Base-by-base conservation (phyloP, 2,888 invertebrate species). In the Antitype chi region DNA sequence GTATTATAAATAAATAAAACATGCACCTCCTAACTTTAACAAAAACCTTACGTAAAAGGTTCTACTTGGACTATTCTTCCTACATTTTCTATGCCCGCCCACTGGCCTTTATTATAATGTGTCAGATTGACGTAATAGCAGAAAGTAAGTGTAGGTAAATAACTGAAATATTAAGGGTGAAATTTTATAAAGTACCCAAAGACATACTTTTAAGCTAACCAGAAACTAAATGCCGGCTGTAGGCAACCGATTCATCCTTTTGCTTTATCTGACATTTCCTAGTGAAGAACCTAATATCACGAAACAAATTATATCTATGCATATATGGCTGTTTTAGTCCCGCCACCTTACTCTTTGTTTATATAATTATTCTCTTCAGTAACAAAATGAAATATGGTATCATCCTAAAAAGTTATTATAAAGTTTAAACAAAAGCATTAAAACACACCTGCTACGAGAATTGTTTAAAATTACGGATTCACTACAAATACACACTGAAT, bases 341-440 rank as follows among this genome's bases (percentile, higher is more conserved):
- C n/a, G 9, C 32, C 11, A 47, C 15, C 15, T 11, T 71, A 23
- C 57, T 70, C 32, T 38, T 74, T 67, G 49, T 63, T 73, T 38
- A 53, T n/a, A 70, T 73, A 70, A 80, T 75, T 67, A 78, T 80
- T 64, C 28, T 47, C 57, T 55, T 68, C n/a, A 62, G 60, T 67
- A 67, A 69, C 55, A 64, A 81, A 76, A 68, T 84, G 23, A 82
- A 82, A 76, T 78, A 80, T 78, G 71, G 49, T 82, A 63, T 59
- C 55, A 74, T 70, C 70, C 71, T 80, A 67, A 84, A 85, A 87
- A 82, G 57, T 76, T 76, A 76, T 75, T 64, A 76, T 73, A 78
- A 86, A 83, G 64, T 81, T 87, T 77, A 80, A 79, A 82, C 81
- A 80, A 78, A 75, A 43, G 43, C 76, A 52, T 69, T 87, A 80